Percentiles rank a stretch among this genome's conserved stretches.
These are phyloP conservation scores for Noturus placidus DNA, from an alignment of 2,113 vertebrate genomes.

Conservation along the genomic window DNA sequence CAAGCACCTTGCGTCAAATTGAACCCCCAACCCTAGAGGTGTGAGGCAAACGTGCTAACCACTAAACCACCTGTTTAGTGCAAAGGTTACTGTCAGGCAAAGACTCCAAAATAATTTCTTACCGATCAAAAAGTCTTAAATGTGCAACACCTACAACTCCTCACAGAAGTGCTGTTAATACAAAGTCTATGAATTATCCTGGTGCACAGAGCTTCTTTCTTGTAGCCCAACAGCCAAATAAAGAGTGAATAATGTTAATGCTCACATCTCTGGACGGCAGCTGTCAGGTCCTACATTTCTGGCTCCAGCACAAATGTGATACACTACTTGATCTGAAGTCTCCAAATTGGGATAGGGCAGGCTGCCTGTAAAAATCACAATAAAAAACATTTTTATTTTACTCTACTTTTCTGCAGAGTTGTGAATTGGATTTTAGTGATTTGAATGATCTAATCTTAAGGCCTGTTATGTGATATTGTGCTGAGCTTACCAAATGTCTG, in stretches of 20 bases:
- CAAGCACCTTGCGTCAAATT: too few species aligned
- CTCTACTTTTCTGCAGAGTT: background rate
- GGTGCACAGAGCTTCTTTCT: background rate
- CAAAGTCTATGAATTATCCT: background rate
- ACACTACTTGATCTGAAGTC: slow-evolving; percentile 69
- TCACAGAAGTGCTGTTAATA: background rate
- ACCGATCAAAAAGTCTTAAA: background rate
- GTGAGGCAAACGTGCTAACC: too few species aligned
- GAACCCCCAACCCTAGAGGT: too few species aligned
- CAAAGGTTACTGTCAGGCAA: background rate
- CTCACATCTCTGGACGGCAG: slow-evolving; percentile 73
- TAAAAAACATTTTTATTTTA: background rate
- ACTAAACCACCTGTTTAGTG: too few species aligned
- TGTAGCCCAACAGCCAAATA: background rate
- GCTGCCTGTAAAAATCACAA: slow-evolving; percentile 59
- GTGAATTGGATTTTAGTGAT: background rate
- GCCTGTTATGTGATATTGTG: background rate
- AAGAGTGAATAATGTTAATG: background rate
- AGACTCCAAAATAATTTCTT: background rate
- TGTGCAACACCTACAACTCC: background rate
- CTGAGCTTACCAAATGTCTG: slow-evolving; percentile 71
- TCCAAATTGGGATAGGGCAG: slow-evolving; percentile 70
- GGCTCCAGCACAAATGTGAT: slow-evolving; percentile 69
- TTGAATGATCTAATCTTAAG: background rate
- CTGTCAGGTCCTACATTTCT: slow-evolving; percentile 67